These are phyloP conservation scores for Phalera bucephala DNA, from an alignment of 2,888 invertebrate species.

Conservation along the genomic window DNA sequence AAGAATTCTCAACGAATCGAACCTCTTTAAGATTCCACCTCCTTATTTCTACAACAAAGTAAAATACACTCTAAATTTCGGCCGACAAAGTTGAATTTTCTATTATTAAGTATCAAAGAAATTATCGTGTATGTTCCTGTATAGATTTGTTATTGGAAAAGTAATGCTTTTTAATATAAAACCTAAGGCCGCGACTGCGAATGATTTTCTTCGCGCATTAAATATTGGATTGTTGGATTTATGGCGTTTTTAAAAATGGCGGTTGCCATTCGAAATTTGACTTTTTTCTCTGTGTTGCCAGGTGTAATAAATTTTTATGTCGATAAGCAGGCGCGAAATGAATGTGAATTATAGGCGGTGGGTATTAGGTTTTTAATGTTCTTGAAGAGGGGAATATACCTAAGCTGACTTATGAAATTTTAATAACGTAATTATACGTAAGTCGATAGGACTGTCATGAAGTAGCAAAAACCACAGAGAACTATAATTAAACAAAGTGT, in stretches of 20 bases:
- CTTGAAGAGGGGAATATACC: not conserved
- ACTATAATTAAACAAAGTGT: too few relatives aligned
- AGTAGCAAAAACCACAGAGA: too few relatives aligned
- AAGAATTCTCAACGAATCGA: constrained; percentile 74
- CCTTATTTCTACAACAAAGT: constrained; percentile 19
- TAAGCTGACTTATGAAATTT: too few relatives aligned
- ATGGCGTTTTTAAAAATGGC: constrained; percentile 32
- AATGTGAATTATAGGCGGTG: constrained; percentile 30
- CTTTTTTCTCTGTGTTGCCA: constrained; percentile 24
- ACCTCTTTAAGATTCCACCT: constrained; percentile 66
- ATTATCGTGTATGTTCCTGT: constrained; percentile 36
- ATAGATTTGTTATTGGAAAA: constrained; percentile 40
- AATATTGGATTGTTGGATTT: constrained; percentile 51
- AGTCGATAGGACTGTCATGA: too few relatives aligned
- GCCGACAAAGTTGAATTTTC: constrained; percentile 9
- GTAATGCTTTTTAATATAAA: constrained; percentile 50
- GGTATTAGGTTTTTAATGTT: constrained; percentile 2
- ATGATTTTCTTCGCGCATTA: constrained; percentile 52
- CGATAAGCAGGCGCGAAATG: constrained; percentile 16
- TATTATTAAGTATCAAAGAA: constrained; percentile 5
- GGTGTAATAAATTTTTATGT: constrained; percentile 33
- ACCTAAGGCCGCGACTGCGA: constrained; percentile 40
- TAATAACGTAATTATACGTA: too few relatives aligned
- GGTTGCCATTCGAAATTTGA: constrained; percentile 31
- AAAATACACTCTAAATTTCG: constrained; percentile 15